Evolutionary conservation across 2,888 invertebrate species (phyloP), one percentile per base, ranked within the genome.

Genomic region (Drosophila parthenogenetica): DNA sequence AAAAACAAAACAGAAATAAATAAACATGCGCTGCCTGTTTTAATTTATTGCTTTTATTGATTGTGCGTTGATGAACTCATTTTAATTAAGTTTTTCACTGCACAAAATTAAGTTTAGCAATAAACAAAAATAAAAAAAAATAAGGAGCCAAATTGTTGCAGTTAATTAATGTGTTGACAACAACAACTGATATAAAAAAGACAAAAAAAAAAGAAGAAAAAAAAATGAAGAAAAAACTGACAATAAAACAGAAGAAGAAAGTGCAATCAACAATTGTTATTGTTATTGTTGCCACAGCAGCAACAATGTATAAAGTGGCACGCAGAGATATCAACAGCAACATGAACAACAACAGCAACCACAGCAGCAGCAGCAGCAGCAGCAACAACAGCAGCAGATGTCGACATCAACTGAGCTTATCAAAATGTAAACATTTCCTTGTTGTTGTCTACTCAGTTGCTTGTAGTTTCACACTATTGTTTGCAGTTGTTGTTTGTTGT

Each of bases 381-480:
- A 65, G 14, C 46, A 32, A 16, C 16, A 48, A 3, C 40, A 61
- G 5, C 57, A 50, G 8, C 49, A 60, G 16, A 25, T 29, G 8
- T 29, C 29, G 29, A 29, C 25, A 57, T 37, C 25, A 14, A n/a
- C 29, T 35, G 54, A 2, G 37, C 73, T 83, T 83, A 83, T 79
- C 83, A 67, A 54, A 54, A 60, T 72, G 66, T 69, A 60, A 77
- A 76, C 63, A 79, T 80, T 80, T 79, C 62, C 73, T 77, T 61
- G 45, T 62, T 66, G 64, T 43, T 57, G 57, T 40, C 59, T 25
- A 32, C 46, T 57, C 13, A 22, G n/a, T 5, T 22, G 22, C 4
- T 5, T 22, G 32, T 29, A 16, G 16, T 60, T 60, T 60, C 29
- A 39, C 14, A 32, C 43, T 54, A 29, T n/a, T 35, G 32, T 17